These are phyloP conservation scores for Patiria miniata DNA, from an alignment of 35 echinoderm and acorn worm species.

Conservation along the genomic window DNA sequence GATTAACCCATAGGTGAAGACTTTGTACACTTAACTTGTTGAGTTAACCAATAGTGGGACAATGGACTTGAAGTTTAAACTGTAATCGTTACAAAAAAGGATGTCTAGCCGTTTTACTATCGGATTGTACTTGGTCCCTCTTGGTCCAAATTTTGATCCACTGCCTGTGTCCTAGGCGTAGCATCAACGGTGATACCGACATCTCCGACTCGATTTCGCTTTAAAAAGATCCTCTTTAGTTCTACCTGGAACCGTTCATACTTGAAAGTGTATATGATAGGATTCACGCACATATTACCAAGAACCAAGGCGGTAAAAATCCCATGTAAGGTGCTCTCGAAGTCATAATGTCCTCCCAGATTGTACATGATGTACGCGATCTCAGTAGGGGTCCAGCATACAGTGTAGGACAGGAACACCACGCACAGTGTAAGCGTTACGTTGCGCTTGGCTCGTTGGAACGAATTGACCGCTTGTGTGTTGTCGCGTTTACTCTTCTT, in stretches of 20 bases:
- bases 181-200: background rate
- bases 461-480: slow-evolving; percentile 54
- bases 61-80: no score
- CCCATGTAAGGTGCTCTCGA: slow-evolving; percentile 49
- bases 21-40: no score
- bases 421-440: slow-evolving; percentile 83
- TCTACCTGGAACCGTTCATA: slow-evolving; percentile 51
- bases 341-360: slow-evolving; percentile 59
- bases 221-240: slow-evolving; percentile 54
- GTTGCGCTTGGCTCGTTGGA: slow-evolving; percentile 76
- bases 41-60: no score
- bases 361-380: slow-evolving; percentile 64
- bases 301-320: slow-evolving; percentile 34
- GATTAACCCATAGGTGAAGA: no score
- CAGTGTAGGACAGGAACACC: no score
- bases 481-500: slow-evolving; percentile 32
- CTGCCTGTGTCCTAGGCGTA: background rate
- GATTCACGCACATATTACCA: no score
- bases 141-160: background rate
- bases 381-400: no score
- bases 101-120: no score
- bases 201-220: slow-evolving; percentile 10
- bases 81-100: no score
- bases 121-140: background rate
- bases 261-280: no score